Conservation (phyloP, 2,113 vertebrate genomes). For the Saguinus midas region DNA sequence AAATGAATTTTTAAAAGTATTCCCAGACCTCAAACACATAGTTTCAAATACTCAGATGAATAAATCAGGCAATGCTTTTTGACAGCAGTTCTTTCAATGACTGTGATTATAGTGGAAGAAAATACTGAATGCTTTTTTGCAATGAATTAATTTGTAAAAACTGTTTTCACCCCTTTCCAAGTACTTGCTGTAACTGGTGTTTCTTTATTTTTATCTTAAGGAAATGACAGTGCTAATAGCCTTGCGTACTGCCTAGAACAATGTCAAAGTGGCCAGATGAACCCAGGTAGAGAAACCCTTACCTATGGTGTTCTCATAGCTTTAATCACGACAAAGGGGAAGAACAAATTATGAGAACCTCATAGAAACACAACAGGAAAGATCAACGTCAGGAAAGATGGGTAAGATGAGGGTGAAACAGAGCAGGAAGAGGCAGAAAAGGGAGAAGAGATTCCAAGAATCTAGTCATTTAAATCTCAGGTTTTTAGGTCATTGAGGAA, state of each 20-base stretch:
- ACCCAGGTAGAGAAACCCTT: background rate
- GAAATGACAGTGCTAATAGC: slow-evolving; percentile 10
- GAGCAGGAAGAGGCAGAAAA: background rate
- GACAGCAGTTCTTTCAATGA: background rate
- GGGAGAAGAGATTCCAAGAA: background rate
- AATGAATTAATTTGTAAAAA: slow-evolving; percentile 31
- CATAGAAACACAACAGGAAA: background rate
- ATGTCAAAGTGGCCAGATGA: background rate
- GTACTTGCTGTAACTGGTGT: background rate
- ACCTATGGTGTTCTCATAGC: background rate
- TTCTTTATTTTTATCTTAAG: slow-evolving; percentile 27
- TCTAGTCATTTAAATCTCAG: background rate
- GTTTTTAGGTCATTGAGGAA: background rate
- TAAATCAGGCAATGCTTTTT: slow-evolving; percentile 1
- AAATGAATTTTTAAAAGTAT: slow-evolving; percentile 24
- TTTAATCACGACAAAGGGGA: background rate
- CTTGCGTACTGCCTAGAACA: background rate
- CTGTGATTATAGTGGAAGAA: slow-evolving; percentile 7
- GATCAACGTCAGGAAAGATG: background rate
- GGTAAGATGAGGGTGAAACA: background rate
- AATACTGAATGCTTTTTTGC: background rate
- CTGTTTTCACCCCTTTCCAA: background rate
- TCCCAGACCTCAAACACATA: background rate
- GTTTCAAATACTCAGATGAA: slow-evolving; percentile 28
- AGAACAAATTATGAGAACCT: background rate